Evolutionary conservation across 2,113 vertebrate genomes (phyloP).

Genomic region (Geothlypis trichas): DNA sequence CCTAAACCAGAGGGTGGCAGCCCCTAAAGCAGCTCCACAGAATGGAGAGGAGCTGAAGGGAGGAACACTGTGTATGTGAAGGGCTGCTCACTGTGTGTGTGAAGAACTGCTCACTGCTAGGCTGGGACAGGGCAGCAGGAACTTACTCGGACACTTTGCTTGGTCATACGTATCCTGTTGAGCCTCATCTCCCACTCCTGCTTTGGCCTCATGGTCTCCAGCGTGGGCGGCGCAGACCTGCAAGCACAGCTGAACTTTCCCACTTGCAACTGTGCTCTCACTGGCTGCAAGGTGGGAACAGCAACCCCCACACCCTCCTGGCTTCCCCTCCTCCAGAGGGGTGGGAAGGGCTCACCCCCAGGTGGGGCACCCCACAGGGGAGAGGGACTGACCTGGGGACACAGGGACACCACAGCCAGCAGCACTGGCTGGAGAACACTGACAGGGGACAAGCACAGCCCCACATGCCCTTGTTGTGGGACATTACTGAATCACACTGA

Average conservation of each 20-base stretch:
- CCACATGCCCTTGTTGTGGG: accelerated
- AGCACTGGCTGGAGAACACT: not conserved
- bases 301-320: accelerated
- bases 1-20: accelerated
- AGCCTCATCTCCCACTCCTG: slow-evolving; percentile 81
- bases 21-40: not conserved
- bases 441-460: not conserved
- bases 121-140: not conserved
- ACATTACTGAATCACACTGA: accelerated
- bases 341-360: not conserved
- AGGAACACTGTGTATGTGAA: accelerated
- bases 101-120: accelerated
- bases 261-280: not conserved
- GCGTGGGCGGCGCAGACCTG: slow-evolving; percentile 75
- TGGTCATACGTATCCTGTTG: slow-evolving; percentile 76
- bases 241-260: slow-evolving; percentile 32
- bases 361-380: not conserved
- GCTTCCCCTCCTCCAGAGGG: not conserved
- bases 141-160: slow-evolving; percentile 77
- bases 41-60: not conserved
- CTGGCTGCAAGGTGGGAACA: not conserved
- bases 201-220: slow-evolving; percentile 77
- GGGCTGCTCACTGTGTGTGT: accelerated
- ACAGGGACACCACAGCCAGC: accelerated
- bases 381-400: not conserved